These are phyloP conservation scores for Pseudorectes ferrugineus DNA, from an alignment of 2,113 vertebrate genomes.

Conservation along the genomic window DNA sequence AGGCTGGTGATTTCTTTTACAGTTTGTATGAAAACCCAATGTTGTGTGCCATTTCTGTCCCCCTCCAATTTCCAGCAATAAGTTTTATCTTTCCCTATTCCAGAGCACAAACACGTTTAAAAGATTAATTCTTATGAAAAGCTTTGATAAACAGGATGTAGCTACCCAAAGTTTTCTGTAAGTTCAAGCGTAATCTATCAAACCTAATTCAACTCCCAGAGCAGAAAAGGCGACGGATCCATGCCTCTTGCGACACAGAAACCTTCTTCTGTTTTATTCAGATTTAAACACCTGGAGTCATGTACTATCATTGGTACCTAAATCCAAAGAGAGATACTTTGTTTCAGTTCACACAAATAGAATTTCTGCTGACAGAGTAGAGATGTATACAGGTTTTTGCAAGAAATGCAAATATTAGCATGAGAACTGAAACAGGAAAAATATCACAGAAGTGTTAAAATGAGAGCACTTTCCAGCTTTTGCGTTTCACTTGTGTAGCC, in stretches of 20 bases:
- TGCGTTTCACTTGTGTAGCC: constrained; percentile 12
- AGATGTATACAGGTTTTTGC: constrained; percentile 12
- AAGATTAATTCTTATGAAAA: neutral
- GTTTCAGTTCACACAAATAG: neutral
- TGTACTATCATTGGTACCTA: neutral
- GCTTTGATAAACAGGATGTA: neutral
- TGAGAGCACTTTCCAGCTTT: neutral
- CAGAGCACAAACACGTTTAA: neutral
- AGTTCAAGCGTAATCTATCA: neutral
- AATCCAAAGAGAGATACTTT: constrained; percentile 8
- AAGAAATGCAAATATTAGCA: constrained; percentile 60
- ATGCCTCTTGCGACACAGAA: neutral
- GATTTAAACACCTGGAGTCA: neutral
- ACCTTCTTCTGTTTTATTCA: neutral
- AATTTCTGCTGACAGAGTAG: constrained; percentile 44
- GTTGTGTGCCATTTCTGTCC: neutral
- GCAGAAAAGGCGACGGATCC: neutral
- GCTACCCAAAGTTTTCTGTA: neutral
- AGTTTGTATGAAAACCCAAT: neutral
- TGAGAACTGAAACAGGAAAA: constrained; percentile 34
- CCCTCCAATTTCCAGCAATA: neutral
- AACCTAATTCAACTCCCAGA: neutral
- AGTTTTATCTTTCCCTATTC: neutral
- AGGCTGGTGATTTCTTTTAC: neutral
- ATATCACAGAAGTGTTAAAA: constrained; percentile 19